Percentiles rank a stretch among this genome's conserved stretches.
phyloP scores from a whole-genome alignment of 2,888 invertebrate species.

The Seira musarum region DNA sequence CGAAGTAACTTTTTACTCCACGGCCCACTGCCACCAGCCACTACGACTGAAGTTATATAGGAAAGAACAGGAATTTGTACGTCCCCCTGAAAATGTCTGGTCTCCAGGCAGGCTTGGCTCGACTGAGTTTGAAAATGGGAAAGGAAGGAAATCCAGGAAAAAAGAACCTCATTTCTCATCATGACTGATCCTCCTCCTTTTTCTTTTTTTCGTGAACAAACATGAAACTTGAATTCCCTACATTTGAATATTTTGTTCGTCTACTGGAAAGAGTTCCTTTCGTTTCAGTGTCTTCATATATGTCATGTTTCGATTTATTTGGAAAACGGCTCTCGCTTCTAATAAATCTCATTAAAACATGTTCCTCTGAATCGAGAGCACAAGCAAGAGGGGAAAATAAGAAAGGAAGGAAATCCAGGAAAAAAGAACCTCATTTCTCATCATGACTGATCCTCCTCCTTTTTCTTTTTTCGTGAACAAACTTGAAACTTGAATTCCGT shows the following conservation, averaged over 20 bases:
- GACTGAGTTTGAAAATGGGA: too few relatives aligned
- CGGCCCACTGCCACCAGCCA: neutral
- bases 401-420: too few relatives aligned
- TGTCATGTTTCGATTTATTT: neutral
- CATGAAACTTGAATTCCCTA: neutral
- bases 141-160: too few relatives aligned
- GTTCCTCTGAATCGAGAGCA: too few relatives aligned
- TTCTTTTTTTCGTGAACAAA: neutral
- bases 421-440: slow-evolving; percentile 32
- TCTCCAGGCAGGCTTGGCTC: too few relatives aligned
- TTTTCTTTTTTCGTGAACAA: neutral
- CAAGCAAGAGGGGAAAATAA: too few relatives aligned
- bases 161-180: slow-evolving; percentile 35
- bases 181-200: slow-evolving; percentile 24
- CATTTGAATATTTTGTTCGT: neutral
- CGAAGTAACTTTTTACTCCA: neutral
- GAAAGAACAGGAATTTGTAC: neutral
- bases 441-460: slow-evolving; percentile 24
- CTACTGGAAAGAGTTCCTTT: neutral
- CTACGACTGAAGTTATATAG: neutral
- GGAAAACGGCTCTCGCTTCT: slow-evolving; percentile 10
- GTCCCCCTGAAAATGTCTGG: neutral
- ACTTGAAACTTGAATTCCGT: neutral
- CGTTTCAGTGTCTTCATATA: neutral
- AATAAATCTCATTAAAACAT: slow-evolving; percentile 43